Evolutionary conservation across 2,113 vertebrate genomes (phyloP).

Genomic region (Ceratotherium simum): DNA sequence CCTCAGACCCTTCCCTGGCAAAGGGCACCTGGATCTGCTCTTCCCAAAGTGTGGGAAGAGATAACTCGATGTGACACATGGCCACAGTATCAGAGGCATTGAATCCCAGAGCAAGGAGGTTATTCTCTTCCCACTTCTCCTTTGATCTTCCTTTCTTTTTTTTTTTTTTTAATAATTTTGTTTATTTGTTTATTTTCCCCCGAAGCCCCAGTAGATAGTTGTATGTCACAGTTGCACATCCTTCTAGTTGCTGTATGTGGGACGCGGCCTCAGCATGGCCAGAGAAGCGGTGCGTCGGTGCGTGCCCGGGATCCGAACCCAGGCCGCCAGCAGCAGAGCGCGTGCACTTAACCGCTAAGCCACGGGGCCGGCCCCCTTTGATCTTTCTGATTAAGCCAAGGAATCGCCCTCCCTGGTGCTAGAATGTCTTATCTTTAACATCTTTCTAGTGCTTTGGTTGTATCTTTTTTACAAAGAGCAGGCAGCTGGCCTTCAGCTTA

Average conservation of each 20-base stretch:
- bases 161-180: too few species aligned
- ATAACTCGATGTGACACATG: neutral
- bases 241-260: too few species aligned
- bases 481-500: neutral
- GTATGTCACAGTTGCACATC: too few species aligned
- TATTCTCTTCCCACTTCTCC: neutral
- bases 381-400: neutral
- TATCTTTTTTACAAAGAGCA: neutral
- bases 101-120: neutral
- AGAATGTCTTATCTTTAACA: neutral
- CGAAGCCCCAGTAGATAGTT: too few species aligned
- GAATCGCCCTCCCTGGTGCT: neutral
- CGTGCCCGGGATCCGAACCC: too few species aligned
- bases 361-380: too few species aligned
- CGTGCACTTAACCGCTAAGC: too few species aligned
- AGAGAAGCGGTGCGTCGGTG: too few species aligned
- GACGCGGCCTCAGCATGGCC: too few species aligned
- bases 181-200: too few species aligned
- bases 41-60: neutral
- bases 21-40: neutral
- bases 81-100: fast-evolving
- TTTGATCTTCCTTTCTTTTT: too few species aligned
- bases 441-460: neutral
- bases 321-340: too few species aligned
- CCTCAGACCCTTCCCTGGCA: neutral